A percentile compares a stretch with the other conserved stretches of the same genome.
phyloP scores from a whole-genome alignment of 2,797 vertebrate genomes.

The Staurois parvus region DNA sequence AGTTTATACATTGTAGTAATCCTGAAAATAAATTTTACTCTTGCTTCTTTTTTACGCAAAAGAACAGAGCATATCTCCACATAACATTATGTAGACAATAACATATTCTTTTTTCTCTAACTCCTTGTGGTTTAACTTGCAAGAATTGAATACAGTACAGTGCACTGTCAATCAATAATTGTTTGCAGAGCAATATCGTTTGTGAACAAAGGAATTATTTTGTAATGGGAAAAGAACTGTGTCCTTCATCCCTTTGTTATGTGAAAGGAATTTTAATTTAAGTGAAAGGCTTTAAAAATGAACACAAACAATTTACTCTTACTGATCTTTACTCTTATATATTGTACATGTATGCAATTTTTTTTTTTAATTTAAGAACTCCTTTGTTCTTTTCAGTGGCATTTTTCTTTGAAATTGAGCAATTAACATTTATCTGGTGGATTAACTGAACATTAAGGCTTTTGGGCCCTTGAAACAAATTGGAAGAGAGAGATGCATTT shows the following conservation, averaged over 20 bases:
- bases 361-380: no score
- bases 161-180: slow-evolving; percentile 72
- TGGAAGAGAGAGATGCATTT: no score
- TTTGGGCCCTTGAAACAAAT: no score
- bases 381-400: no score
- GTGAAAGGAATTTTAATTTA: slow-evolving; percentile 38
- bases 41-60: neutral
- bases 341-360: no score
- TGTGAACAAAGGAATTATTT: slow-evolving; percentile 74
- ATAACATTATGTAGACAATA: slow-evolving; percentile 51
- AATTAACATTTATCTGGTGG: no score
- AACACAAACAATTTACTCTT: slow-evolving; percentile 4
- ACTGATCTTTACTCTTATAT: neutral
- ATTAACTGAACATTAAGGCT: no score
- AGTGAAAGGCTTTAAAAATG: neutral
- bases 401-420: no score
- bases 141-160: slow-evolving; percentile 71
- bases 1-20: neutral
- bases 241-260: slow-evolving; percentile 27
- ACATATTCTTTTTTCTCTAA: slow-evolving; percentile 71
- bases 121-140: slow-evolving; percentile 69
- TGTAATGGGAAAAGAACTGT: slow-evolving; percentile 67
- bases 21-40: slow-evolving; percentile 9
- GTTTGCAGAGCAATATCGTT: slow-evolving; percentile 72
- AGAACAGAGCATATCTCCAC: slow-evolving; percentile 36